Evolutionary conservation across 2,888 invertebrate genomes (phyloP).

Genomic region (Parnassius apollo): DNA sequence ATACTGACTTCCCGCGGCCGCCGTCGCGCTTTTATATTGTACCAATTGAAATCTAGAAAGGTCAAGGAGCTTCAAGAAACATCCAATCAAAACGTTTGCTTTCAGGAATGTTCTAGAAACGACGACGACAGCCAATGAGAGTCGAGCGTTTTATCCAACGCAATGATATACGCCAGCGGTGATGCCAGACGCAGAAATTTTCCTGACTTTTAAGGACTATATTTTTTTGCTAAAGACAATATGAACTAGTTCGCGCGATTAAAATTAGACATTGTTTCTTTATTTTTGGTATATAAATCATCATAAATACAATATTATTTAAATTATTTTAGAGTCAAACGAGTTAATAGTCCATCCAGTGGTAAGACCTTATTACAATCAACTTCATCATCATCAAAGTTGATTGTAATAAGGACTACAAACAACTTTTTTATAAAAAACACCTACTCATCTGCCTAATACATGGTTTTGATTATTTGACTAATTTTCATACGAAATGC

Average conservation of each 20-base stretch:
- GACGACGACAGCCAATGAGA: neutral
- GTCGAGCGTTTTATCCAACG: neutral
- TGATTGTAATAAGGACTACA: too few relatives aligned
- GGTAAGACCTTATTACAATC: too few relatives aligned
- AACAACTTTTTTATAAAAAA: too few relatives aligned
- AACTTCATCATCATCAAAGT: too few relatives aligned
- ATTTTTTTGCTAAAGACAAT: too few relatives aligned
- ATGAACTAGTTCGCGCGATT: neutral
- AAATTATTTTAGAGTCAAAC: too few relatives aligned
- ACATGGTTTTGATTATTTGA: too few relatives aligned
- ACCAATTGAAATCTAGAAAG: conserved; percentile 52
- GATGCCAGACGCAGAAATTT: neutral
- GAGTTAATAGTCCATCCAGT: too few relatives aligned
- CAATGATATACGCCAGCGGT: neutral
- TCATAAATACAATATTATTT: too few relatives aligned
- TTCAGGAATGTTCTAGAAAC: conserved; percentile 44
- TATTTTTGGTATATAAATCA: too few relatives aligned
- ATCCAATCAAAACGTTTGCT: conserved; percentile 45
- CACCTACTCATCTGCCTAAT: too few relatives aligned
- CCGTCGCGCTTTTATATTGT: conserved; percentile 22
- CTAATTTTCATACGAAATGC: too few relatives aligned
- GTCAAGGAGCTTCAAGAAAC: conserved; percentile 45
- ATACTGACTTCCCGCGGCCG: conserved; percentile 29
- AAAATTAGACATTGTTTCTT: neutral
- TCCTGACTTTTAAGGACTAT: neutral